Conservation (phyloP, 1,140 invertebrate species). For the Muscidifurax raptorellus region DNA sequence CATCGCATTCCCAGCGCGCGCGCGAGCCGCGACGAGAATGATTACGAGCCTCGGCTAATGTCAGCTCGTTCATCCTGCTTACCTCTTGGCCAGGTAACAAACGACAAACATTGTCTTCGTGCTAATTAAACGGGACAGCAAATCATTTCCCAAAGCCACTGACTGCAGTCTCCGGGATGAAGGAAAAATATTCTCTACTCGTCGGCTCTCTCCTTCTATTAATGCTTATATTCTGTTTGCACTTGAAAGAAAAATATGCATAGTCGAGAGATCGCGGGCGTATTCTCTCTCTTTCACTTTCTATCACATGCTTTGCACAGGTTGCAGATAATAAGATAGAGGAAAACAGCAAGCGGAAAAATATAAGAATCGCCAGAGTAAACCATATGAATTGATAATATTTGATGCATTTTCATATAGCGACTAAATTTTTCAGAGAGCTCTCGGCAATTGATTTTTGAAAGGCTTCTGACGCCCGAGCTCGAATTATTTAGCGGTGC, state of each 20-base stretch:
- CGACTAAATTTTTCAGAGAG: not conserved
- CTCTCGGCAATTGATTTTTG: not conserved
- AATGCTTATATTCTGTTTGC: no score
- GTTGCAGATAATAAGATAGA: no score
- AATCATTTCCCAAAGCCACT: not conserved
- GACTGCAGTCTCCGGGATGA: not conserved
- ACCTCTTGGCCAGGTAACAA: not conserved
- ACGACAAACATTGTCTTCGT: not conserved
- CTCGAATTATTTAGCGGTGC: not conserved
- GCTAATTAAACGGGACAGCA: not conserved
- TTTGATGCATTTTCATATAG: not conserved
- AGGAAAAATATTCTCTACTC: not conserved
- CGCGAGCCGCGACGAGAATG: not conserved
- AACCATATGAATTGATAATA: not conserved
- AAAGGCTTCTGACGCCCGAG: not conserved
- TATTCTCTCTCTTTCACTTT: no score
- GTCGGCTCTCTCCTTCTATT: no score
- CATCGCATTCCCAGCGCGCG: not conserved
- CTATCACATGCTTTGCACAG: no score
- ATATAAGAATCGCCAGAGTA: no score
- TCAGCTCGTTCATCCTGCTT: not conserved
- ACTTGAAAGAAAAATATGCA: no score
- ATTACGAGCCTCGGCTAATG: not conserved
- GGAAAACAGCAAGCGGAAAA: no score
- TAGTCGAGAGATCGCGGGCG: no score